Evolutionary conservation across 1,140 invertebrate genomes (phyloP).

Genomic region (Pseudomyrmex pallidus): DNA sequence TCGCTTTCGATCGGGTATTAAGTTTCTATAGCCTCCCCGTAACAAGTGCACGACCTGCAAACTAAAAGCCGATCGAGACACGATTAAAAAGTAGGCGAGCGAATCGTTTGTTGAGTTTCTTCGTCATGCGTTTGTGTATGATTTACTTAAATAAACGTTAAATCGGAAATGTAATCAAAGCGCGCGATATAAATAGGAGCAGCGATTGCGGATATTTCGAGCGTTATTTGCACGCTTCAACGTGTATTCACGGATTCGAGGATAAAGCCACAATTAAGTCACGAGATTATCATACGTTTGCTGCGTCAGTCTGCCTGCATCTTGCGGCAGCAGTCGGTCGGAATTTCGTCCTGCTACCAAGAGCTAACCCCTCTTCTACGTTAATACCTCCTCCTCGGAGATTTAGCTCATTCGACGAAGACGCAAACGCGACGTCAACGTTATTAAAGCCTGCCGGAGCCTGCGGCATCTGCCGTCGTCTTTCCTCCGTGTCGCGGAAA

Average conservation of each 20-base stretch:
- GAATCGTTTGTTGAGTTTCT: constrained; percentile 1
- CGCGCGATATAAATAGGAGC: too few species aligned
- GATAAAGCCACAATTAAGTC: constrained; percentile 21
- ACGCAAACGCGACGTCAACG: constrained; percentile 41
- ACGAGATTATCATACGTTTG: constrained; percentile 21
- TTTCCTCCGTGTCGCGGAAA: neutral
- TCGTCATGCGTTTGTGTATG: neutral
- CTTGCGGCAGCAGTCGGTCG: neutral
- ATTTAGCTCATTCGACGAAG: constrained; percentile 16
- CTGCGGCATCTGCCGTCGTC: constrained; percentile 12
- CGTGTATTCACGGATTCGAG: neutral
- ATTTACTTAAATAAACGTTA: too few species aligned
- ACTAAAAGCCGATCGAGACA: constrained; percentile 20
- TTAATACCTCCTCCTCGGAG: constrained; percentile 9
- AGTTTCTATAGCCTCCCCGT: constrained; percentile 11
- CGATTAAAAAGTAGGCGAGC: neutral
- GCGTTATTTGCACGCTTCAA: neutral
- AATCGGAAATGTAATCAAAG: too few species aligned
- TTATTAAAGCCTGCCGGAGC: constrained; percentile 42
- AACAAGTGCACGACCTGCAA: constrained; percentile 2
- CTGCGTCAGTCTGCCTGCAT: neutral
- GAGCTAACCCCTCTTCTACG: neutral
- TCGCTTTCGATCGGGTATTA: constrained; percentile 42
- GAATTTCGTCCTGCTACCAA: constrained; percentile 13
- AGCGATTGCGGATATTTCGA: too few species aligned